Percentiles rank a stretch among this genome's conserved stretches.
Evolutionary conservation across 2,888 invertebrate species (phyloP).

Genomic region (Acanthoscelides obtectus): DNA sequence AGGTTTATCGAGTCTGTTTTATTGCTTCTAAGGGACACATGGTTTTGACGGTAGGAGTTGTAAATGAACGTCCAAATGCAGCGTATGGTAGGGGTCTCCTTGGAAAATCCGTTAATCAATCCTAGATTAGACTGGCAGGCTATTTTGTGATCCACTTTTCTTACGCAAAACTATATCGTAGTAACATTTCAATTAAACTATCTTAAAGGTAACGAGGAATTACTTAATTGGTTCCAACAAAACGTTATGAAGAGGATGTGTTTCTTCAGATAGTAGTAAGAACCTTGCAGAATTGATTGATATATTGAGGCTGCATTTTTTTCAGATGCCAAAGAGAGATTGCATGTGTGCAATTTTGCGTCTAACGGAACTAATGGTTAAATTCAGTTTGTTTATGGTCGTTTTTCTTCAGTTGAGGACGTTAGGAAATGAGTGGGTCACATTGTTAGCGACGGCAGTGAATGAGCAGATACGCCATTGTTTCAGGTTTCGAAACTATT

Average conservation of each 20-base stretch:
- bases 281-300: constrained; percentile 5
- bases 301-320: constrained; percentile 12
- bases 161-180: background rate
- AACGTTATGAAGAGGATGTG: constrained; percentile 1
- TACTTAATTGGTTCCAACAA: constrained; percentile 1
- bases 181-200: background rate
- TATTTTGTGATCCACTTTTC: no score
- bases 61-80: no score
- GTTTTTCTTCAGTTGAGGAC: constrained; percentile 8
- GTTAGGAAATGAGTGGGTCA: constrained; percentile 7
- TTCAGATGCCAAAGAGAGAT: constrained; percentile 8
- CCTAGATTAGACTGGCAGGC: no score
- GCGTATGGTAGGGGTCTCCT: no score
- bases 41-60: no score
- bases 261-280: background rate
- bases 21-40: no score
- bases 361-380: constrained; percentile 13
- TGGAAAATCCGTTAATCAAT: no score
- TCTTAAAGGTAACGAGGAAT: constrained; percentile 7
- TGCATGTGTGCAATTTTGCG: constrained; percentile 10
- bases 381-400: constrained; percentile 5
- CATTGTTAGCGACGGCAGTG: constrained; percentile 8
- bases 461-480: background rate
- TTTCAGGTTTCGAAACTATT: background rate
- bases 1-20: no score